These are phyloP conservation scores for Eugnorisma glareosa DNA, from an alignment of 2,888 invertebrate genomes.

Conservation along the genomic window DNA sequence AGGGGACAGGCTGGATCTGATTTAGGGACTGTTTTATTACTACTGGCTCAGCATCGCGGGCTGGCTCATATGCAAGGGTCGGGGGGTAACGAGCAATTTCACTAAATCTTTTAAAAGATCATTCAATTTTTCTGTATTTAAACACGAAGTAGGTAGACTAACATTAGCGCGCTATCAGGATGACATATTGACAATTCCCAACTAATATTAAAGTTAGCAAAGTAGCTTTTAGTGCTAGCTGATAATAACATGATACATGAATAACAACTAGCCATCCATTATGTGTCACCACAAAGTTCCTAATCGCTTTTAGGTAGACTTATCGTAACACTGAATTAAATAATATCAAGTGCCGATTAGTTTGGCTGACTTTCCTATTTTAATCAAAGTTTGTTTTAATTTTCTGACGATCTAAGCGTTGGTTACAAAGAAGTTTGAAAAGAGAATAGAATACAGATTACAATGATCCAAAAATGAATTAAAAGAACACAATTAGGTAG, in stretches of 20 bases:
- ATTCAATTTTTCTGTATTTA: background rate
- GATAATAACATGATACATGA: conserved; percentile 35
- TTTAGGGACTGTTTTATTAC: too few species aligned
- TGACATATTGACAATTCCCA: conserved; percentile 18
- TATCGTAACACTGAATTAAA: background rate
- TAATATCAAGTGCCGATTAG: background rate
- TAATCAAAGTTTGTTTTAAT: background rate
- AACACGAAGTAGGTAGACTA: conserved; percentile 11
- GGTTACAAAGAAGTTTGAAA: background rate
- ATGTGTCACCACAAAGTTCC: conserved; percentile 36
- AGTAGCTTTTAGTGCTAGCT: conserved; percentile 44
- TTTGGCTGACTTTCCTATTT: background rate
- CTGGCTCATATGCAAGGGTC: too few species aligned
- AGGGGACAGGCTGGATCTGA: too few species aligned
- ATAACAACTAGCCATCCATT: conserved; percentile 15
- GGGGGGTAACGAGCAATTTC: background rate
- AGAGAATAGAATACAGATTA: background rate
- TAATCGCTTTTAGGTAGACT: conserved; percentile 11
- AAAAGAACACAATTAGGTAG: too few species aligned
- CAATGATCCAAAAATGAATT: conserved; percentile 7
- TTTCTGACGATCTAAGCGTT: background rate
- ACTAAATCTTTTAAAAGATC: background rate
- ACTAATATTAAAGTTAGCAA: conserved; percentile 15
- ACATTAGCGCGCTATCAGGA: conserved; percentile 24
- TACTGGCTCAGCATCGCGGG: too few species aligned